phyloP scores from a whole-genome alignment of 35 echinoderm and acorn worm species.

The Eucidaris tribuloides region DNA sequence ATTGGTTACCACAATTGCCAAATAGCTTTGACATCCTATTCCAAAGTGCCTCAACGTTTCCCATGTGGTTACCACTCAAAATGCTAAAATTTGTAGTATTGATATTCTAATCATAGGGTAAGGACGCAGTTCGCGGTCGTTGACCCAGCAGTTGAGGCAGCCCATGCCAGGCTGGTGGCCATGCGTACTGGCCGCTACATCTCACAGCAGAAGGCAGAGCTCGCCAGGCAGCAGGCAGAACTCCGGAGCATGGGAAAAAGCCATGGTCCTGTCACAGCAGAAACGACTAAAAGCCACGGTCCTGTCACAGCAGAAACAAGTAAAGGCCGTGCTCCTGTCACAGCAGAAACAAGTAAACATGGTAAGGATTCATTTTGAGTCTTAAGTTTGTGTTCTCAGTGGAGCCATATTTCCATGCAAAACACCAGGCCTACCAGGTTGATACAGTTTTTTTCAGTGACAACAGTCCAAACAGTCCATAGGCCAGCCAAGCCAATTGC shows the following conservation, averaged over 20 bases:
- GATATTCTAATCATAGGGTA: constrained; percentile 73
- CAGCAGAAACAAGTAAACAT: background rate
- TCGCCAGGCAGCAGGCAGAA: constrained; percentile 16
- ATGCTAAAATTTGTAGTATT: no score
- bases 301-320: background rate
- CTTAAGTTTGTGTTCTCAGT: no score
- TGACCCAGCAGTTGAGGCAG: constrained; percentile 95
- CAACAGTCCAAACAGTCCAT: no score
- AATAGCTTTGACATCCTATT: no score
- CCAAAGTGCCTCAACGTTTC: no score
- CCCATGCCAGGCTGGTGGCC: constrained; percentile 85
- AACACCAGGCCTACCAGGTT: no score
- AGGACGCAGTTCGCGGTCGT: constrained; percentile 82
- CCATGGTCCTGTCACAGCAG: background rate
- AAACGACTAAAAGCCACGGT: background rate
- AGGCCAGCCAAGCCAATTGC: no score
- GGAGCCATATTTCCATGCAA: no score
- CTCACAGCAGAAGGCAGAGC: constrained; percentile 24
- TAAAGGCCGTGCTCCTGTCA: background rate
- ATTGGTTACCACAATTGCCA: no score
- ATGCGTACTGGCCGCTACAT: constrained; percentile 90
- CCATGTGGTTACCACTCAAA: no score
- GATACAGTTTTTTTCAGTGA: no score
- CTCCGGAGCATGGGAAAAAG: background rate
- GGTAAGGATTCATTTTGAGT: no score